Conservation (phyloP, 2,797 vertebrate genomes). For the Morus bassanus region DNA sequence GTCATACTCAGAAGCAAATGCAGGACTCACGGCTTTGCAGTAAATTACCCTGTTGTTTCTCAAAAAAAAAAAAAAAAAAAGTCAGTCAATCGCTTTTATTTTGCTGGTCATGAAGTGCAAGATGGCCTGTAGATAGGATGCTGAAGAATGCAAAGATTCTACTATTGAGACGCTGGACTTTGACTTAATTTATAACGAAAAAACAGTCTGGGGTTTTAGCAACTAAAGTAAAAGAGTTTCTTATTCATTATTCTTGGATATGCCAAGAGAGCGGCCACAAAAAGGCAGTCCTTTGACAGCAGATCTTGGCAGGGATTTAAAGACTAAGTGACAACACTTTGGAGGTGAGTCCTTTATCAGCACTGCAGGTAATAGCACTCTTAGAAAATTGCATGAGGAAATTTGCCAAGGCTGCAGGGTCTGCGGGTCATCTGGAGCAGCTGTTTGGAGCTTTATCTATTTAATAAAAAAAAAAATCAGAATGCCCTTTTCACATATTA, state of each 20-base stretch:
- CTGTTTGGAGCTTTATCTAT: slow-evolving; percentile 12
- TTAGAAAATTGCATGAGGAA: not conserved
- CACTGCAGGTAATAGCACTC: slow-evolving; percentile 5
- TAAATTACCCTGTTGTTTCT: not conserved
- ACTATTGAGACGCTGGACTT: not conserved
- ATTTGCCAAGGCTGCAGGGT: not conserved
- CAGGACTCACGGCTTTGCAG: not conserved
- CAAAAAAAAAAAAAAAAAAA: not conserved
- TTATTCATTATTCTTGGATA: not conserved
- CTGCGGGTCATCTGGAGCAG: not conserved
- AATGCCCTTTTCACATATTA: not conserved
- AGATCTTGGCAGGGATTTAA: slow-evolving; percentile 44
- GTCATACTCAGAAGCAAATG: not conserved
- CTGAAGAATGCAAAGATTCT: not conserved
- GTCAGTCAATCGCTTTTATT: not conserved
- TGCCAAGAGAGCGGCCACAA: slow-evolving; percentile 2
- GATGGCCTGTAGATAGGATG: not conserved
- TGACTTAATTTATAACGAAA: not conserved
- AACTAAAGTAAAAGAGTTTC: slow-evolving; percentile 8
- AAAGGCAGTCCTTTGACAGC: slow-evolving; percentile 39
- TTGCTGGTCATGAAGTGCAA: not conserved
- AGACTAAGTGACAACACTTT: slow-evolving; percentile 22
- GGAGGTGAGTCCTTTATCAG: not conserved
- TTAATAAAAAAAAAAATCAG: not conserved
- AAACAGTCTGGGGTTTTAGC: not conserved